Evolutionary conservation across 2,797 vertebrate species (phyloP), one percentile per base, ranked within the genome.

Genomic region (Sebastes aleutianus): DNA sequence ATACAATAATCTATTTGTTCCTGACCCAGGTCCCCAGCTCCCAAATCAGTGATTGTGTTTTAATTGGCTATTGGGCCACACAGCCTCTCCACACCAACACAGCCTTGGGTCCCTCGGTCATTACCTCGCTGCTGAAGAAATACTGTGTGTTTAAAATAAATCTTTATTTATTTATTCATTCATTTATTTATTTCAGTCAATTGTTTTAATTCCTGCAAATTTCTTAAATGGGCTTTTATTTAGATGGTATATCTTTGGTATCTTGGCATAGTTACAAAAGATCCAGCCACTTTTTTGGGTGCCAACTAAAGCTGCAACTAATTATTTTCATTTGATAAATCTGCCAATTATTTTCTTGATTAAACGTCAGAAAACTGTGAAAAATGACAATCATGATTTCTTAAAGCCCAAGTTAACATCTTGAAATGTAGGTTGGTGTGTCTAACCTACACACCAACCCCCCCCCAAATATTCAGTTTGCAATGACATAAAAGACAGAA

Each of bases 21-120:
- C 54, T 24, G 77, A 74, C 32, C 58, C 56, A 61, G 62, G 71
- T 75, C 82, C 56, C 68, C 6, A 36, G 50, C 39, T 88, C 80
- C 31, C 82, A 83, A 69, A 82, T 61, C 77, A 74, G 26, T 73
- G 22, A 88, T 85, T 85, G 63, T 67, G 22, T 85, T 91, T 90
- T 76, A 86, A 91, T 80, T 72, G 66, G 50, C 43, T 80, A 16
- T 83, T 83, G 73, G 69, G 36, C 62, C 54, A 59, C 47, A 53
- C 3, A 4, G 62, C 39, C 56, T 70, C 7, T 78, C 71, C 70
- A 80, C 65, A 87, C 10, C 16, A 3, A 67, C 58, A 70, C 56
- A 88, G 82, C 32, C 77, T 39, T 39, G 36, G 36, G 12, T 73
- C 50, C 74, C 80, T 27, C 18, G 53, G 20, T 36, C 59, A 13